Evolutionary conservation across 2,888 invertebrate genomes (phyloP), one percentile per base, ranked within the genome.

Genomic region (Carcina quercana): DNA sequence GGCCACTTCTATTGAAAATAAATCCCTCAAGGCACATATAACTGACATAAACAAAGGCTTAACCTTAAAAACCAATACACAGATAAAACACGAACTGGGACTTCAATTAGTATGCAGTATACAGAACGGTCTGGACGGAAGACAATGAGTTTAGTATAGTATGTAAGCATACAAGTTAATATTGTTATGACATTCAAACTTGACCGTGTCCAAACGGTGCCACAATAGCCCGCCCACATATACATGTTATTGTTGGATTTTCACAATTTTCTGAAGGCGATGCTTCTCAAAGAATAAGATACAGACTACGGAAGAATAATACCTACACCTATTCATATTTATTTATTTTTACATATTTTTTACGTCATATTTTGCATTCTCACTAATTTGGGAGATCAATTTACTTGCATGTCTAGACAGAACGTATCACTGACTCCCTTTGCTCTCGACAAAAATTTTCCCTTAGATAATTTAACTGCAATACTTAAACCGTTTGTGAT

Each of bases 151-250:
- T n/a, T n/a, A n/a, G n/a, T n/a, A n/a, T n/a, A n/a, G n/a, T n/a
- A n/a, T 40, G 43, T 37, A 42, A 48, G 28, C 43, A 45, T 39
- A 40, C 36, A 17, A 25, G 22, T 30, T 28, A 28, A 19, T 25
- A 35, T 42, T 37, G 43, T 52, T 53, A 52, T 68, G 72, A 69
- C 73, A 75, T 70, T 74, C 68, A 73, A 55, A 65, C 57, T 70
- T 72, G 76, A 66, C 80, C 79, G 76, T 80, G 69, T 69, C 80
- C 54, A 70, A 80, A 58, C 40, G 13, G 37, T 29, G 32, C 35
- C 27, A 61, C 61, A 70, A 74, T 65, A 56, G n/a, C 45, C 50
- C 47, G 50, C 50, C 36, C 49, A 51, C 64, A 66, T 65, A 56
- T 61, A 59, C 48, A 54, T 45, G 37, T 45, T 47, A 42, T 39